These are phyloP conservation scores for Colistium nudipinnis DNA, from an alignment of 2,113 vertebrate species.

Conservation along the genomic window DNA sequence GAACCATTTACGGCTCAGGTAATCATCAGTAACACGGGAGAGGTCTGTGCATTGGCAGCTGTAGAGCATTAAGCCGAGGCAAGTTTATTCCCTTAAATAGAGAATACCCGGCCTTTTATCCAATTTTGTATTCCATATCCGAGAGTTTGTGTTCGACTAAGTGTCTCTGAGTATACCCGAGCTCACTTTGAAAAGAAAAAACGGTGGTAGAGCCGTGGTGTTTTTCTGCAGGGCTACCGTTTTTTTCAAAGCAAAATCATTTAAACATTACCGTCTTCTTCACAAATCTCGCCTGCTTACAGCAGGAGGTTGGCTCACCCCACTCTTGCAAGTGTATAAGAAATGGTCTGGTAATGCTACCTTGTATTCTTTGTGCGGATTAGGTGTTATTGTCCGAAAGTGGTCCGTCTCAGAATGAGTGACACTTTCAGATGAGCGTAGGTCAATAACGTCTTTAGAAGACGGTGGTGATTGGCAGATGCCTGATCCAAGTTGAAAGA, in stretches of 20 bases:
- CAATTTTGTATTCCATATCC: background rate
- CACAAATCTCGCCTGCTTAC: background rate
- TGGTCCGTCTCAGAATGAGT: conserved; percentile 10
- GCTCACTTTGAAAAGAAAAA: conserved; percentile 47
- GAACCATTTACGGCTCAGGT: background rate
- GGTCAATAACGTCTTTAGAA: conserved; percentile 14
- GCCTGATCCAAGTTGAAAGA: background rate
- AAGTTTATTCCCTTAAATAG: no score
- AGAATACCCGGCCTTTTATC: no score
- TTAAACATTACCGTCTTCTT: conserved; percentile 14
- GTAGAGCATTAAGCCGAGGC: background rate
- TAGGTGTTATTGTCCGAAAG: conserved; percentile 28
- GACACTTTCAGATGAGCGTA: no score
- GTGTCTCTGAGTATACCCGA: conserved; percentile 18
- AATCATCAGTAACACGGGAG: background rate
- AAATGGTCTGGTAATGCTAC: conserved; percentile 1
- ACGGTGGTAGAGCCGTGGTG: conserved; percentile 9
- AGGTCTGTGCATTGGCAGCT: background rate
- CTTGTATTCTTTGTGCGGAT: background rate
- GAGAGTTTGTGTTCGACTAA: conserved; percentile 15
- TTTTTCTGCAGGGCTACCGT: conserved; percentile 12
- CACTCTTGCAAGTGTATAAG: conserved; percentile 3
- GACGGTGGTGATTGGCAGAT: conserved; percentile 1
- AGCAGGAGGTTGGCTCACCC: background rate
- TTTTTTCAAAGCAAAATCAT: conserved; percentile 35